Base-by-base conservation (phyloP, 2,797 vertebrate genomes). In the Nothura maculosa region DNA sequence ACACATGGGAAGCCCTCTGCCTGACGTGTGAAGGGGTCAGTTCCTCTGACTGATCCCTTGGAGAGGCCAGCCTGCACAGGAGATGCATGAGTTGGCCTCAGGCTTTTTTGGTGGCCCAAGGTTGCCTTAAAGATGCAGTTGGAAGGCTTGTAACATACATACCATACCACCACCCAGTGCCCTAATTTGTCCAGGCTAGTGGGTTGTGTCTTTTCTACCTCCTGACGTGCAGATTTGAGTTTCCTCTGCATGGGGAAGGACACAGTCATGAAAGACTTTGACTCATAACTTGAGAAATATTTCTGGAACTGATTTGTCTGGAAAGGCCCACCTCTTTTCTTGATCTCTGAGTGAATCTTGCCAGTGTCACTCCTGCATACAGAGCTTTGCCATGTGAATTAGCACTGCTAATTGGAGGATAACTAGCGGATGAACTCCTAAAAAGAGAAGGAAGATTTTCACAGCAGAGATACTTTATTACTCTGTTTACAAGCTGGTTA, bases 1-100 rank as follows among this genome's bases (percentile, higher is more conserved):
- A 0, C 22, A 7, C 25, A 32, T 47, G 69, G 66, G 60, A 81
- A 85, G 34, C 5, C 30, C 57, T 70, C 64, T 3, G 1, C 52
- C 32, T 57, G 63, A 13, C 2, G 0, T 7, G 12, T 62, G 45
- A 10, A 47, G 40, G 17, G 25, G 12, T 5, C 28, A 40, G 12
- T 52, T 52, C 14, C 67, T 30, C 55, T 16, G 12, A 30, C 22
- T 63, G 64, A 12, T 8, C 5, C 32, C 25, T 66, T 4, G 12
- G 66, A 20, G 50, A 30, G 27, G 27, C 38, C 45, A 63, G 25
- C 13, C 32, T 54, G 18, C 19, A 22, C 21, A 43, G n/a, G 5
- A 70, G 12, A 27, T 55, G 54, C 58, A 25, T 38, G 58, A 15
- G 34, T 38, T 60, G 58, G 21, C 32, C 36, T 36, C 34, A 15